Evolutionary conservation across 2,797 vertebrate genomes (phyloP), one percentile per base, ranked within the genome.

Genomic region (Leucoraja ocellata): DNA sequence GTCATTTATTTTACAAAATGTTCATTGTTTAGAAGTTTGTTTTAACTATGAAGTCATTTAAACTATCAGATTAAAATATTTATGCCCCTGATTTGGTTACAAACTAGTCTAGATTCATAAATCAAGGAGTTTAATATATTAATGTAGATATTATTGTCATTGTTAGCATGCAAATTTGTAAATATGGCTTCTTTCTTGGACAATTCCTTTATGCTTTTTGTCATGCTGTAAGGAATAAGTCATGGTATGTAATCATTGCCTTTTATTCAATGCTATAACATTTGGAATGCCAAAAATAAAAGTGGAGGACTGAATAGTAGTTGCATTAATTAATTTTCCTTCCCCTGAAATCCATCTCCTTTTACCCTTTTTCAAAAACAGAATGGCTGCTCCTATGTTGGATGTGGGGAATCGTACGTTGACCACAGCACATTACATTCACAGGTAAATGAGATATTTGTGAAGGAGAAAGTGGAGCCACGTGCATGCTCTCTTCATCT

Each of bases 381-480:
- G 99, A 96, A 95, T n/a, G 97, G 98, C 93, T 99, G 99, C 94
- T 95, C 97, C 4, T 99, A 99, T 0, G 98, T 99, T 10, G 99
- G 99, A 54, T 99, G 99, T 68, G 99, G 99, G 93, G 99, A 99
- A 93, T 99, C 98, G 32, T 98, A 96, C 93, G 97, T 97, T 0
- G 99, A 99, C 94, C 99, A 99, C 96, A 99, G 99, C 96, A 99
- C 99, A 4, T 96, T 98, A 94, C 99, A 99, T 0, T 98, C 99
- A 4, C 98, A 99, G 98, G 99, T 99, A 95, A 96, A 28, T 73
- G 68, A 36, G 10, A 28, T 65, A n/a, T 88, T 88, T 79, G 6
- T 14, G 36, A 68, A 65, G 14, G n/a, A 68, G 84, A 65, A 8
- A 9, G 13, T n/a, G 83, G 9, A 88, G 18, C 28, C 18, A 65